Base-by-base conservation (phyloP, 2,797 vertebrate species). In the Diceros bicornis region DNA sequence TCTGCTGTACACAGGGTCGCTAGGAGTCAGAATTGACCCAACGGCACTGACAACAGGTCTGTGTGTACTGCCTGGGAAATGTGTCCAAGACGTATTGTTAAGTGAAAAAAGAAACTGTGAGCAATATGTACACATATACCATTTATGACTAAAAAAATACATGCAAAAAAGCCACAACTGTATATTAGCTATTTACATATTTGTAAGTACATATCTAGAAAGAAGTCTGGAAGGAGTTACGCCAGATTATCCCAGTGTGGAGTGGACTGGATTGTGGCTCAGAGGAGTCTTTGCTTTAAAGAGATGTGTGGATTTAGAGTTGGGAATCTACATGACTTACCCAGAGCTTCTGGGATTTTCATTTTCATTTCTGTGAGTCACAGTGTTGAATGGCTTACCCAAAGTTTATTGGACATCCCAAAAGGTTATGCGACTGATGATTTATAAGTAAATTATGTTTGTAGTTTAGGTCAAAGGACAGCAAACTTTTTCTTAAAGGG, bases 401-500 rank as follows among this genome's bases (percentile, higher is more conserved):
- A 89, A 25, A 78, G 82, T 85, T 97, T 78, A 83, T 55, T 20
- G 41, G 77, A 23, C 29, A 77, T 34, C n/a, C 57, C 91, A 7
- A 57, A 94, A 89, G 32, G 13, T 79, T 94, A 83, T 52, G 64
- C 50, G 69, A 81, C 47, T 47, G 74, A n/a, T 62, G 52, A 47
- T 69, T 92, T 94, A 79, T 74, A 74, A 71, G 47, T 44, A 84
- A 96, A 74, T 62, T 74, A n/a, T 64, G 71, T 64, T 23, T 83
- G 3, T 62, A 74, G 23, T 47, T 86, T 94, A 91, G 91, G 69
- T 59, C 44, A 25, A 55, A 96, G 47, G 25, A 89, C 93, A 78
- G 66, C 78, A 69, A 81, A 92, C 27, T 66, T 96, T 81, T 81
- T 79, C n/a, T 77, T 77, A 89, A 91, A 41, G 25, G 75, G 8